phyloP scores from a whole-genome alignment of 2,797 vertebrate species.

The Anolis apletophallus region DNA sequence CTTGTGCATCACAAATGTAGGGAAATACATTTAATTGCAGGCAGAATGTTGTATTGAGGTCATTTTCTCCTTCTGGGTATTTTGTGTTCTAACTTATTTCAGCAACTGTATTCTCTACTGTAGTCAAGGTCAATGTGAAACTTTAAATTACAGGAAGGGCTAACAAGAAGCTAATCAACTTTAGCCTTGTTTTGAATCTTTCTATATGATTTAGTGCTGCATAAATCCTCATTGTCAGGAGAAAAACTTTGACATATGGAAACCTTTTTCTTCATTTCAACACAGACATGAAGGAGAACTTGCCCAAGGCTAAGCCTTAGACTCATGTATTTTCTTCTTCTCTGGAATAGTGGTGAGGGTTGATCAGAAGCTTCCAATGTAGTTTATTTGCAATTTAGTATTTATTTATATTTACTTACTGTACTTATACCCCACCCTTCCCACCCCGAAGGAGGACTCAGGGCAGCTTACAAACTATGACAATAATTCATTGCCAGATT shows the following conservation, averaged over 20 bases:
- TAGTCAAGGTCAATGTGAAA: not conserved
- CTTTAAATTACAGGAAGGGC: not conserved
- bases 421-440: too few relatives aligned
- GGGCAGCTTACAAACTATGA: too few relatives aligned
- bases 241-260: not conserved
- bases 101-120: not conserved
- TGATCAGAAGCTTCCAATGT: not conserved
- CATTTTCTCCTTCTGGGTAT: not conserved
- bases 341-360: not conserved
- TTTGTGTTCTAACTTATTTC: not conserved
- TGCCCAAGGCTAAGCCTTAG: not conserved
- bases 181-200: not conserved
- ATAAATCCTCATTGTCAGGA: not conserved
- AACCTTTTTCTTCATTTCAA: not conserved
- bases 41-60: not conserved
- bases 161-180: not conserved
- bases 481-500: too few relatives aligned
- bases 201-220: not conserved
- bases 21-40: not conserved
- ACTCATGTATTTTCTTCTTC: too few relatives aligned
- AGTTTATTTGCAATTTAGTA: not conserved
- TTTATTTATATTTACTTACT: not conserved
- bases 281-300: not conserved
- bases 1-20: not conserved
- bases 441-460: too few relatives aligned